Base-by-base conservation (phyloP, 2,113 vertebrate species). In the Galemys pyrenaicus region DNA sequence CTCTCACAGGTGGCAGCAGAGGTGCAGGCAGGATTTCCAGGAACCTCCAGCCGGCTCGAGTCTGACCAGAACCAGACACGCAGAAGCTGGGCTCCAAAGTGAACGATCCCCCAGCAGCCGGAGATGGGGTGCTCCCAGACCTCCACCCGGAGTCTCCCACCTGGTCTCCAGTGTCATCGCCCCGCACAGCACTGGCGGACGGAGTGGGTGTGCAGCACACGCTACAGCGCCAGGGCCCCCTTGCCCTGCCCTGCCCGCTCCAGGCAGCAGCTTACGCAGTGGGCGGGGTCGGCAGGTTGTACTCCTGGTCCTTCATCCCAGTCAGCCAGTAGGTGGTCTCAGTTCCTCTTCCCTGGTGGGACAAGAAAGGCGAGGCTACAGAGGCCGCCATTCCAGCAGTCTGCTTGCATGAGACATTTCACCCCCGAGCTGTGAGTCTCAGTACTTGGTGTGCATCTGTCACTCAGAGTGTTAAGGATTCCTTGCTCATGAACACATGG, bases 251-350 rank as follows among this genome's bases (percentile, higher is more conserved):
- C 16, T 65, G 60, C 86, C 37, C 12, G 0, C 15, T 68, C 65
- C 44, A 94, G 89, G 91, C 49, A 37, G 22, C 19, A 19, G 98
- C 99, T 99, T 98, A 99, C 99, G 96, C 99, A 92, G 99, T 99
- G 3, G 99, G 99, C n/a, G 99, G 99, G 19, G 98, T 98, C 0
- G 99, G 99, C 88, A 99, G 98, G 95, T 98, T 99, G 97, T 99
- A 99, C 73, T 99, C 97, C 75, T 98, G 97, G 71, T 99, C 99
- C 17, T 98, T 99, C 56, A 98, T 98, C 9, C 99, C 99, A 0
- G 98, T 99, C 97, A 99, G 97, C 99, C 99, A 99, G 98, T 99
- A 99, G 0, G 99, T 99, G 95, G 98, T 98, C 97, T 99, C 99
- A 71, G 99, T 99, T 65, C 99, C 99, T 98, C 98, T 99, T 64